Evolutionary conservation across 2,797 vertebrate genomes (phyloP).

Genomic region (Danio aesculapii): DNA sequence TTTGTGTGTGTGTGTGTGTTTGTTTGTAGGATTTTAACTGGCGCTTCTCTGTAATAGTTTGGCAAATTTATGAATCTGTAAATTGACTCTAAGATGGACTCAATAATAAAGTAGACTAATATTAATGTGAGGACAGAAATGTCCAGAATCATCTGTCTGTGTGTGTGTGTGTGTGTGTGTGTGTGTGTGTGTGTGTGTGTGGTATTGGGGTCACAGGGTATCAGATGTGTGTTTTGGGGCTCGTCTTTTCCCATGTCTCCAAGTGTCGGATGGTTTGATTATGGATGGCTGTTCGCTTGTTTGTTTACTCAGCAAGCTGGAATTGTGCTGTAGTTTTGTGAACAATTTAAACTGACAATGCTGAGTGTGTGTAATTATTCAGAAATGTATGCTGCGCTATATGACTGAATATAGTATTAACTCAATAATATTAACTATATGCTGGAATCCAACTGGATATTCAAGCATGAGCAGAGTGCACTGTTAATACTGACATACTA

Average conservation of each 20-base stretch:
- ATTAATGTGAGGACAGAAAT: not conserved
- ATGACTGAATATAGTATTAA: no score
- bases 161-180: not conserved
- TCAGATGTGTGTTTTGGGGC: conserved; percentile 38
- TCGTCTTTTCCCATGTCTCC: not conserved
- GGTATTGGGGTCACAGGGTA: conserved; percentile 40
- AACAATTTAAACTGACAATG: not conserved
- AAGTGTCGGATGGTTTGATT: not conserved
- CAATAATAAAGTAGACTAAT: not conserved
- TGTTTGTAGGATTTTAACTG: not conserved
- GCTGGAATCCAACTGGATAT: no score
- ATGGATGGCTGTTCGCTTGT: not conserved
- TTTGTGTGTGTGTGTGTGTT: not conserved
- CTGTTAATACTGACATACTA: no score
- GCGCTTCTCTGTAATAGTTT: not conserved
- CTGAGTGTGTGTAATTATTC: not conserved
- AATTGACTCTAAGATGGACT: not conserved
- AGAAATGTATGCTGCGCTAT: no score
- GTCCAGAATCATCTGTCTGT: not conserved
- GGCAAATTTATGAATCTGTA: not conserved
- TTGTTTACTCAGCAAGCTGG: not conserved
- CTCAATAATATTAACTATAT: no score
- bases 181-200: not conserved
- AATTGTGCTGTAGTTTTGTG: not conserved
- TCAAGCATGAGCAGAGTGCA: no score